A percentile compares a stretch with the other conserved stretches of the same genome.
Conservation (phyloP, 2,888 invertebrate genomes). For the Trissoscelio sp. region DNA sequence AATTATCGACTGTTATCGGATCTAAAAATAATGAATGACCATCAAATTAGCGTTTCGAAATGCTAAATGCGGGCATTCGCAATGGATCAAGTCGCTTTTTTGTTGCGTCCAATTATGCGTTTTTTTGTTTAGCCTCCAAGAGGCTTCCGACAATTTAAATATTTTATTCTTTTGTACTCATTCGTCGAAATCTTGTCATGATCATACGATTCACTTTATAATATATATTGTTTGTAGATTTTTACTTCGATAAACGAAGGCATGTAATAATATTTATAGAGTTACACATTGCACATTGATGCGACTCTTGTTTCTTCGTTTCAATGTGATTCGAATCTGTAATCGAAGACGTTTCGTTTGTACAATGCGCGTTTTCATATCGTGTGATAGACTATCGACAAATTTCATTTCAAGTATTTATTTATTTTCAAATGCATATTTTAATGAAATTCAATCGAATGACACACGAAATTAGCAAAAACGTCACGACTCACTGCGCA, state of each 20-base stretch:
- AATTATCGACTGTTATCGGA: slow-evolving; percentile 74
- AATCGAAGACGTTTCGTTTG: slow-evolving; percentile 32
- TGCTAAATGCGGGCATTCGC: slow-evolving; percentile 27
- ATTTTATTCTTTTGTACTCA: slow-evolving; percentile 11
- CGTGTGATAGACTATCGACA: slow-evolving; percentile 34
- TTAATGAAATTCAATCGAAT: too few relatives aligned
- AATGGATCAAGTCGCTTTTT: slow-evolving; percentile 35
- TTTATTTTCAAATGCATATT: too few relatives aligned
- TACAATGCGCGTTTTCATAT: slow-evolving; percentile 16
- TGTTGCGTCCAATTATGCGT: slow-evolving; percentile 36
- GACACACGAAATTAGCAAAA: too few relatives aligned
- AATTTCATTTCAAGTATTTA: slow-evolving; percentile 57
- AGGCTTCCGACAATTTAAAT: slow-evolving; percentile 29
- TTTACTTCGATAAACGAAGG: slow-evolving; percentile 20
- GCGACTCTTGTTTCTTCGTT: slow-evolving; percentile 26
- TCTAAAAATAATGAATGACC: slow-evolving; percentile 70
- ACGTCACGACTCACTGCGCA: too few relatives aligned
- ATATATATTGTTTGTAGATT: slow-evolving; percentile 31
- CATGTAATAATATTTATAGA: slow-evolving; percentile 49
- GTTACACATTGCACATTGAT: slow-evolving; percentile 37
- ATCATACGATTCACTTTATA: slow-evolving; percentile 24
- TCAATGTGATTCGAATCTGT: slow-evolving; percentile 16
- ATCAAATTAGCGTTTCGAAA: slow-evolving; percentile 67
- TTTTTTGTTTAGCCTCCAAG: slow-evolving; percentile 49
- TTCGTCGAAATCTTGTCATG: slow-evolving; percentile 28